A percentile compares a stretch with the other conserved stretches of the same genome.
phyloP scores from a whole-genome alignment of 2,113 vertebrate genomes.

The Anser cygnoides region DNA sequence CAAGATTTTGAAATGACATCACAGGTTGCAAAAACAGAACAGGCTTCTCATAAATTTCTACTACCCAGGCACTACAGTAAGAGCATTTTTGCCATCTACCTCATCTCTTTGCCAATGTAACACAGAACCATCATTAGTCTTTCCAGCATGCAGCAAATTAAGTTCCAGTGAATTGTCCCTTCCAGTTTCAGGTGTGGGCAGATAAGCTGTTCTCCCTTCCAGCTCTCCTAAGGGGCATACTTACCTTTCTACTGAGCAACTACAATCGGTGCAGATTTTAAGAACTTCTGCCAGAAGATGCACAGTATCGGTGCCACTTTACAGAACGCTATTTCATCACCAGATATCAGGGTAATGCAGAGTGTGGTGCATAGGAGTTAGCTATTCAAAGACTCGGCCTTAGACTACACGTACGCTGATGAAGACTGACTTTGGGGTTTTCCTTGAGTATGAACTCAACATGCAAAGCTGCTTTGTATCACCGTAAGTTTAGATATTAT shows the following conservation, averaged over 20 bases:
- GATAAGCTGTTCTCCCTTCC: slow-evolving; percentile 55
- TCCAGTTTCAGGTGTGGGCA: slow-evolving; percentile 56
- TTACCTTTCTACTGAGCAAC: slow-evolving; percentile 51
- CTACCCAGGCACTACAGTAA: slow-evolving; percentile 29
- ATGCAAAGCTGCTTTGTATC: not conserved
- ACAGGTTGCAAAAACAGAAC: slow-evolving; percentile 30
- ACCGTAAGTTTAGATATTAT: not conserved
- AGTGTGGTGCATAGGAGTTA: not conserved
- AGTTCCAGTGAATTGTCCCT: slow-evolving; percentile 54
- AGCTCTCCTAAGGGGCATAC: slow-evolving; percentile 61
- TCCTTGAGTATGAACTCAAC: not conserved
- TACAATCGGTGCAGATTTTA: slow-evolving; percentile 19
- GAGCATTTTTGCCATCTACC: slow-evolving; percentile 29
- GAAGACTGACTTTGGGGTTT: not conserved
- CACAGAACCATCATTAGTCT: slow-evolving; percentile 66
- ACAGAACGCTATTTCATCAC: slow-evolving; percentile 60
- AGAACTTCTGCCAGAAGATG: slow-evolving; percentile 65
- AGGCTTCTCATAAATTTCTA: slow-evolving; percentile 49
- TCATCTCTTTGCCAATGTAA: slow-evolving; percentile 56
- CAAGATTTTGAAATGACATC: slow-evolving; percentile 39
- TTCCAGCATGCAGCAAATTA: slow-evolving; percentile 64
- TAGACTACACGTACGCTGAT: not conserved
- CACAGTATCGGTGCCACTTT: slow-evolving; percentile 54
- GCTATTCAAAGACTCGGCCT: not conserved
- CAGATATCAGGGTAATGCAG: slow-evolving; percentile 43